Percentiles rank a stretch among this genome's conserved stretches.
These are phyloP conservation scores for Leptobrachium leishanense DNA, from an alignment of 2,113 vertebrate species.

Conservation along the genomic window DNA sequence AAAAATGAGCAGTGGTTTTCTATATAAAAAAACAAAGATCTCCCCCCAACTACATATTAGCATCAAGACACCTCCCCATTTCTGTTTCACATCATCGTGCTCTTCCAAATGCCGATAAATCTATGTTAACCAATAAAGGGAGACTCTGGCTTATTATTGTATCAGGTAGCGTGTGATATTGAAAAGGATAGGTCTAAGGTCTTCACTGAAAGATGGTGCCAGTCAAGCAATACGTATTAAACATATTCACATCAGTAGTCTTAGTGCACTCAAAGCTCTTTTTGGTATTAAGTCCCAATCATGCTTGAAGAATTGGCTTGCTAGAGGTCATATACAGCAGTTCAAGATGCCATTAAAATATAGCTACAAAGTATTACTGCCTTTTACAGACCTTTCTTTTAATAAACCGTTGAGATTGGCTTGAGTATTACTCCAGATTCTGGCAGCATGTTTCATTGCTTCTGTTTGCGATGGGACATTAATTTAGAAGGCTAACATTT, in stretches of 20 bases:
- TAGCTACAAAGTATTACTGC: neutral
- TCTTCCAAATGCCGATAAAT: neutral
- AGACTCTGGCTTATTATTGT: neutral
- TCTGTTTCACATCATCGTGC: neutral
- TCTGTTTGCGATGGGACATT: neutral
- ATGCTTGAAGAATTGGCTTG: neutral
- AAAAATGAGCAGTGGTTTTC: too few species aligned
- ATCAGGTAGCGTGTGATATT: neutral
- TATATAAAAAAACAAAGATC: too few species aligned
- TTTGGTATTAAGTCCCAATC: neutral
- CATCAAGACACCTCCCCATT: neutral
- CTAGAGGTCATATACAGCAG: neutral
- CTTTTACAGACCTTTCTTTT: neutral
- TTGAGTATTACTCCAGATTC: neutral
- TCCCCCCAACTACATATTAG: neutral
- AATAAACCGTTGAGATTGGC: neutral
- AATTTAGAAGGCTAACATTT: neutral
- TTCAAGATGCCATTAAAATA: neutral
- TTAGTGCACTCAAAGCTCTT: neutral
- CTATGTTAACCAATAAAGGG: neutral
- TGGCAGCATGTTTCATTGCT: neutral
- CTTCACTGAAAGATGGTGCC: neutral
- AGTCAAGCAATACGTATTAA: constrained; percentile 1
- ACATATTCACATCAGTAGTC: neutral
- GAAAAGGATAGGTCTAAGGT: neutral